phyloP scores from a whole-genome alignment of 2,888 invertebrate species.

The Hipparchia sbordonii region DNA sequence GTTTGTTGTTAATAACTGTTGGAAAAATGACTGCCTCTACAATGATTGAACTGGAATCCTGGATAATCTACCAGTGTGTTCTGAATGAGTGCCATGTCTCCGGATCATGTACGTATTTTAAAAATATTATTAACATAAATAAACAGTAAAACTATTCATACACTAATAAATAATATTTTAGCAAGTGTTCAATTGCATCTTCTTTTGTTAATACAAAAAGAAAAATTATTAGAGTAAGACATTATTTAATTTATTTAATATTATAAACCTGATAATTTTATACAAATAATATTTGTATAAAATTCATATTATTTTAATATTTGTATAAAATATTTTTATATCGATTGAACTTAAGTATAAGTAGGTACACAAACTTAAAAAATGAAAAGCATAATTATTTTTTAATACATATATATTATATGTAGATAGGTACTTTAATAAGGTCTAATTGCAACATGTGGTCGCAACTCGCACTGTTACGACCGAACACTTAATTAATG shows the following conservation, averaged over 20 bases:
- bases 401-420: not conserved
- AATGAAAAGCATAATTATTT: not conserved
- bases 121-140: constrained; percentile 7
- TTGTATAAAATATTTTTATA: no score
- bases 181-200: no score
- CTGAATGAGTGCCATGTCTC: constrained; percentile 86
- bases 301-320: no score
- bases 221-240: no score
- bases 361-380: no score
- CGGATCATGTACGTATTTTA: constrained; percentile 83
- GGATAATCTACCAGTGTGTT: constrained; percentile 87
- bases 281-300: no score
- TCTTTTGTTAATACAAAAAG: not conserved
- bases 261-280: not conserved
- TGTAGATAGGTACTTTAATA: not conserved
- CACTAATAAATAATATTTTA: no score
- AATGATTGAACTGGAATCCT: constrained; percentile 86
- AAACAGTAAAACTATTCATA: constrained; percentile 17
- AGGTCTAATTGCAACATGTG: constrained; percentile 28
- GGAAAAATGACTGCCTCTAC: constrained; percentile 79
- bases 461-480: constrained; percentile 14
- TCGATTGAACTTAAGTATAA: no score
- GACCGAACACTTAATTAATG: constrained; percentile 39
- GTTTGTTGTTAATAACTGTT: constrained; percentile 39
- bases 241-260: not conserved